Evolutionary conservation across 2,797 vertebrate genomes (phyloP), one percentile per base, ranked within the genome.

Genomic region (Pelodytes ibericus): DNA sequence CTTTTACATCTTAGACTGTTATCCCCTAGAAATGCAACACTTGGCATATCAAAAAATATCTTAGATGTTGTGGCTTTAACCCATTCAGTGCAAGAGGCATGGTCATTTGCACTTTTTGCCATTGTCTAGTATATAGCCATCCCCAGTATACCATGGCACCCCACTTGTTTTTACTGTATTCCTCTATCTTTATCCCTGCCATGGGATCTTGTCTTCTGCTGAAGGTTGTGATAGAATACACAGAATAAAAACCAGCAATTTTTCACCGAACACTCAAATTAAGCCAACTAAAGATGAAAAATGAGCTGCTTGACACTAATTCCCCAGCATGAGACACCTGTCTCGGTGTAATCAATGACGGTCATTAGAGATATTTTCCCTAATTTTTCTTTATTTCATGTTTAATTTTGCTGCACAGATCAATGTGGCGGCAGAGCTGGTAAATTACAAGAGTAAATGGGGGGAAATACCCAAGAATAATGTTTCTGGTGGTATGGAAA

Each of bases 311-410:
- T 57, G 57, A 74, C 64, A 73, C 65, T 79, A 74, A 79, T 79
- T 79, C 77, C 77, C 77, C 56, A 64, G 70, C 76, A 68, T 41
- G 70, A 73, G 56, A 74, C 77, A 79, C 77, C 77, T 79, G 77
- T 79, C 77, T 63, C 49, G 27, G 22, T 79, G 77, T 69, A 73
- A 79, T 79, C 77, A 73, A 79, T 79, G 76, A 68, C 3, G 30
- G 76, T 79, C 77, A 74, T 79, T 79, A 79, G 71, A 72, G 77
- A 51, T 79, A 73, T 79, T 79, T 79, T 73, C 77, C 68, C 71
- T 66, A 73, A 79, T 79, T 67, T 79, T 79, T 79, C 76, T 79
- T 79, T 79, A 79, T 69, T 79, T 69, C 71, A 74, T 69, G 62
- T 78, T 78, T 74, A 73, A 79, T 69, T 68, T 73, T 74, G 69